Conservation (phyloP, 1,140 invertebrate genomes). For the Euura saliciscinereae region DNA sequence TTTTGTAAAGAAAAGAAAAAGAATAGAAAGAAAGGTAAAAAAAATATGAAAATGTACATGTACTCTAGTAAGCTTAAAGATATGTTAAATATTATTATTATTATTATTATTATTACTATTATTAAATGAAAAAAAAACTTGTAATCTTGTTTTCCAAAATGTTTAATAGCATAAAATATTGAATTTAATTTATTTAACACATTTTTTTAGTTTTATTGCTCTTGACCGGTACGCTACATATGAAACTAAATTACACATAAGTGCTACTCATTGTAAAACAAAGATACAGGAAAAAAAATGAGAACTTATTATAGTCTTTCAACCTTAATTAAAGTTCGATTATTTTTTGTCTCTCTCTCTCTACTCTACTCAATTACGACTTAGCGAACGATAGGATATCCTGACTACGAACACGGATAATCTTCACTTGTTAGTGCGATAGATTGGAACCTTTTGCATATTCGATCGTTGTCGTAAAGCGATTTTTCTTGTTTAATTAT, state of each 20-base stretch:
- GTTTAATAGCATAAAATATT: conserved; percentile 47
- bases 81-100: conserved; percentile 55
- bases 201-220: conserved; percentile 1
- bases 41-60: conserved; percentile 42
- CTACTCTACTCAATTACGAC: too few species aligned
- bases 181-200: conserved; percentile 19
- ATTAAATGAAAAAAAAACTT: conserved; percentile 41
- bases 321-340: too few species aligned
- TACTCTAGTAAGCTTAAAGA: conserved; percentile 48
- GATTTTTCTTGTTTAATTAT: too few species aligned
- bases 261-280: not conserved
- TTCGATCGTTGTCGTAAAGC: too few species aligned
- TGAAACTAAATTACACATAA: not conserved
- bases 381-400: too few species aligned
- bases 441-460: too few species aligned
- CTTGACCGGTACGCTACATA: not conserved
- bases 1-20: conserved; percentile 48
- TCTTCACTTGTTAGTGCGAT: too few species aligned
- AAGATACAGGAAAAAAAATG: not conserved
- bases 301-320: not conserved
- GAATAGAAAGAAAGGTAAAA: conserved; percentile 9
- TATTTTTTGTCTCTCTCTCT: too few species aligned
- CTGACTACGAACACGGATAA: too few species aligned
- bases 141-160: conserved; percentile 53
- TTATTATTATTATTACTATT: conserved; percentile 49